phyloP scores from a whole-genome alignment of 2,113 vertebrate genomes.

The Euleptes europaea region DNA sequence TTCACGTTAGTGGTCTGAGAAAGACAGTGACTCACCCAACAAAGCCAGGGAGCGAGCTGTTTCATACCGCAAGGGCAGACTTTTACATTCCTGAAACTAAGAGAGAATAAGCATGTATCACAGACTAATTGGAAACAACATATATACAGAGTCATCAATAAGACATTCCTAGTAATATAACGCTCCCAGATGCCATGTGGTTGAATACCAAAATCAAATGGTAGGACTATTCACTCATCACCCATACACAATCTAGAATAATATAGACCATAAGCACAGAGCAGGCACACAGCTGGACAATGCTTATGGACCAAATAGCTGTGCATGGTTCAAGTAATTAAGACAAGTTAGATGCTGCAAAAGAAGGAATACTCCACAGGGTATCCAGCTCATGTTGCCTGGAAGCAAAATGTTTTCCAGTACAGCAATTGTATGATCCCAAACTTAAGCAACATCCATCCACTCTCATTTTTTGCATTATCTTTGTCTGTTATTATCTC shows the following conservation, averaged over 20 bases:
- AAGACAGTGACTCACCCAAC: conserved; percentile 20
- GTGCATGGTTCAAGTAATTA: background rate
- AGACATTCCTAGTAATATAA: background rate
- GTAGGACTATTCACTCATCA: background rate
- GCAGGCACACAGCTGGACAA: background rate
- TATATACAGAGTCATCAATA: background rate
- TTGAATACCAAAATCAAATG: background rate
- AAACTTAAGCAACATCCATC: background rate
- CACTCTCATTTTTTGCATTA: background rate
- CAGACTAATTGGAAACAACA: background rate
- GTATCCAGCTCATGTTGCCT: background rate
- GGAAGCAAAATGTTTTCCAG: background rate
- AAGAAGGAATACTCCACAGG: background rate
- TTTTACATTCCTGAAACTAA: conserved; percentile 11
- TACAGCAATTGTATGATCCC: background rate
- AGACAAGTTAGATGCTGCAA: background rate
- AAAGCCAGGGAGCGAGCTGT: conserved; percentile 22
- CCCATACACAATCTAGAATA: background rate
- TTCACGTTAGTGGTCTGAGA: background rate
- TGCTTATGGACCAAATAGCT: background rate
- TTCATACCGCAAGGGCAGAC: conserved; percentile 5
- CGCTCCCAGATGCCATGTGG: background rate
- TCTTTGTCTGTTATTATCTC: background rate
- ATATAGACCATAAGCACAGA: background rate
- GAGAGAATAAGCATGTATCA: background rate